Evolutionary conservation across 2,797 vertebrate species (phyloP).

Genomic region (Tokudaia muenninki): DNA sequence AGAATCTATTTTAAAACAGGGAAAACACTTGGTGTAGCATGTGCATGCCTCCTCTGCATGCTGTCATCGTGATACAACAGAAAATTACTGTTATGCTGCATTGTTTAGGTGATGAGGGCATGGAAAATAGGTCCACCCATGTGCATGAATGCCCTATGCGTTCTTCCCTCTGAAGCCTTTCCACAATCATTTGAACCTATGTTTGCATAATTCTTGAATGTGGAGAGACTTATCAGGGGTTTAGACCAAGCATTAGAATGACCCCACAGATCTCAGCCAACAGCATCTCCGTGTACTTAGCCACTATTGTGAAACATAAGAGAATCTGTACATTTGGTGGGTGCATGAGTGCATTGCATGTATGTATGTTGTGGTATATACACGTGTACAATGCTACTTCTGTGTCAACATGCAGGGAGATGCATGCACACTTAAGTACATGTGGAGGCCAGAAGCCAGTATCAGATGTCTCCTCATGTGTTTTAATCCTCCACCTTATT

Average conservation of each 20-base stretch:
- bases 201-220: not conserved
- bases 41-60: not conserved
- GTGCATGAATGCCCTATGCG: not conserved
- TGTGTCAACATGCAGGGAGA: not conserved
- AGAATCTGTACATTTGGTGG: not conserved
- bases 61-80: not conserved
- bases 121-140: not conserved
- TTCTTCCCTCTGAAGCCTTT: not conserved
- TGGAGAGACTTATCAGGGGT: not conserved
- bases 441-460: not conserved
- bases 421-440: not conserved
- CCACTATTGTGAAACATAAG: not conserved
- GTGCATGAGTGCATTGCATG: not conserved
- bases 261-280: not conserved
- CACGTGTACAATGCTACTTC: not conserved
- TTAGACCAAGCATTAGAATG: not conserved
- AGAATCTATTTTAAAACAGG: not conserved
- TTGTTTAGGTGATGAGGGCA: not conserved
- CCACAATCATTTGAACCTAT: not conserved
- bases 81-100: not conserved
- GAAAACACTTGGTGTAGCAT: not conserved
- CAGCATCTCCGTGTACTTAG: not conserved
- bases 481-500: not conserved
- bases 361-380: too few species aligned
- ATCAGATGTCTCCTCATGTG: not conserved